Percentiles rank a stretch among this genome's conserved stretches.
Evolutionary conservation across 1,140 invertebrate genomes (phyloP).

Genomic region (Eumaeus atala): DNA sequence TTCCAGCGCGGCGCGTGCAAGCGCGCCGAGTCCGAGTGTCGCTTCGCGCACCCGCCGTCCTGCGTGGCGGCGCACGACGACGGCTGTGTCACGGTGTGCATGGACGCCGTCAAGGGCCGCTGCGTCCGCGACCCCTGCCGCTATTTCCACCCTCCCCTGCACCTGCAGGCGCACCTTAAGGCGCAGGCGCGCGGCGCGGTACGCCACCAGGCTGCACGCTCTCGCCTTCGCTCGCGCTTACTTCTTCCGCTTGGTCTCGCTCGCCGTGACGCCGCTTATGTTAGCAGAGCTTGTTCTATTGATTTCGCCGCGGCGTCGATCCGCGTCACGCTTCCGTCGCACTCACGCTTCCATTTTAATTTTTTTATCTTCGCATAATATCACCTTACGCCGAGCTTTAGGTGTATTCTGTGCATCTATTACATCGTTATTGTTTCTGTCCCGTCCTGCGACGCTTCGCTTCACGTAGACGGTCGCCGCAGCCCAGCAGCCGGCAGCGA

Average conservation of each 20-base stretch:
- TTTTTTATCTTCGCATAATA: slow-evolving; percentile 72
- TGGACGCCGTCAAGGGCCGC: slow-evolving; percentile 98
- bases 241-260: slow-evolving; percentile 68
- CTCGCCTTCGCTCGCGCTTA: slow-evolving; percentile 65
- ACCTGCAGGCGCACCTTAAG: slow-evolving; percentile 99
- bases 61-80: slow-evolving; percentile 94
- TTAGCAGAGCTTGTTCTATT: slow-evolving; percentile 68
- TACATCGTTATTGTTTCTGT: slow-evolving; percentile 74
- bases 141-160: slow-evolving; percentile 97
- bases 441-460: slow-evolving; percentile 73
- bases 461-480: slow-evolving; percentile 72
- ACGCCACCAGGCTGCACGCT: slow-evolving; percentile 81
- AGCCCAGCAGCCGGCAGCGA: slow-evolving; percentile 63
- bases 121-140: slow-evolving; percentile 96
- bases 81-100: slow-evolving; percentile 98
- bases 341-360: slow-evolving; percentile 72
- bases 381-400: slow-evolving; percentile 72
- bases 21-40: slow-evolving; percentile 95
- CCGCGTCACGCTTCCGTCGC: slow-evolving; percentile 72
- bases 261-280: slow-evolving; percentile 69
- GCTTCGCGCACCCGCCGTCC: slow-evolving; percentile 97
- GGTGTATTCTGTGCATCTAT: slow-evolving; percentile 74
- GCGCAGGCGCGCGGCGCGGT: slow-evolving; percentile 96
- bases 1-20: slow-evolving; percentile 98
- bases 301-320: slow-evolving; percentile 54